Evolutionary conservation across 2,888 invertebrate genomes (phyloP), one percentile per base, ranked within the genome.

Genomic region (Dynastes maya): DNA sequence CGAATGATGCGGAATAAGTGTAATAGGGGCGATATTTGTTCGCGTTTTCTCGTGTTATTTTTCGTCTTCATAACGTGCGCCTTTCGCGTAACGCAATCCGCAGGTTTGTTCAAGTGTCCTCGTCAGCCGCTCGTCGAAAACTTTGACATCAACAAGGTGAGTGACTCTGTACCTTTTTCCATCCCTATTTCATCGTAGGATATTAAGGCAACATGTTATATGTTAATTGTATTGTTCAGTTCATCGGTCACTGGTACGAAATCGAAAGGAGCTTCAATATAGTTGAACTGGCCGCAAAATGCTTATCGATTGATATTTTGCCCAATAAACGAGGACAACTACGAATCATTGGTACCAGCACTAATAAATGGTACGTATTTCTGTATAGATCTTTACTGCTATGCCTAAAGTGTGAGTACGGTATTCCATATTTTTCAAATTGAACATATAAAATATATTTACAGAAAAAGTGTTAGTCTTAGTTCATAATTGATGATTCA

Each of bases 181-280:
- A 11, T 1, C 1, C 53, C 13, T n/a, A 29, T 61, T 6, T 27
- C 29, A 16, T 16, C 27, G 11, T 29, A 61, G 32, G 32, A 37
- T 6, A 5, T 37, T 37, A 37, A 37, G 5, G 6, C 1, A 1
- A 11, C 45, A 11, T 45, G 3, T 37, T 6, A 37, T 6, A 37
- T 6, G 37, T 37, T 6, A 11, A 45, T 11, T 45, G 45, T 9
- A 29, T 61, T 61, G 61, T 32, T 27, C 8, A 95, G 91, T 93
- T 95, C 87, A 89, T 91, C 81, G 93, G 94, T 78, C 90, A 90
- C 53, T 95, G 95, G 95, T 94, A 91, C 85, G 95, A 95, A 88
- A 92, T 95, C 77, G 95, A 95, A 87, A 90, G 94, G 64, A 94
- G 94, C 0, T 95, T 95, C 88, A 94, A 94, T 87, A 87, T 95